Percentiles rank a stretch among this genome's conserved stretches.
These are phyloP conservation scores for Labia minor DNA, from an alignment of 2,888 invertebrate genomes.

Conservation along the genomic window DNA sequence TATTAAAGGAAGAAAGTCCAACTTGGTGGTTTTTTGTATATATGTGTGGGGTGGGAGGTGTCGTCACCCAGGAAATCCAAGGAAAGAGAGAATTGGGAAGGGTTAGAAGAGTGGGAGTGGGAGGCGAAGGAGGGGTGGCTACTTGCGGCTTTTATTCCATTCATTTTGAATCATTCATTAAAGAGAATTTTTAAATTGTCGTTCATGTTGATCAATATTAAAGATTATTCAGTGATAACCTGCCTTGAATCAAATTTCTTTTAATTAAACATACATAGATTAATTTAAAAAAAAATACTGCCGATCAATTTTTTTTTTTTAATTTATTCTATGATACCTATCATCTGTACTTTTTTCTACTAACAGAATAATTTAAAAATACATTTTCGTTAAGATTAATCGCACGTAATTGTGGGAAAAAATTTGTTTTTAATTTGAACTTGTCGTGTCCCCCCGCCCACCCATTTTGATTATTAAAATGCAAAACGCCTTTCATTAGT, in stretches of 20 bases:
- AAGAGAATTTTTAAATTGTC: conserved; percentile 1
- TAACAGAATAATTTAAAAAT: too few species aligned
- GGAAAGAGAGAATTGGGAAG: too few species aligned
- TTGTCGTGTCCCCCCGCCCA: too few species aligned
- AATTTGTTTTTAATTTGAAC: too few species aligned
- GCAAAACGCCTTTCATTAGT: too few species aligned
- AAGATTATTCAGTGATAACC: neutral
- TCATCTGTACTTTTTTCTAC: too few species aligned
- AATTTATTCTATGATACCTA: too few species aligned
- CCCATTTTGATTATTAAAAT: too few species aligned
- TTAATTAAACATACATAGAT: neutral
- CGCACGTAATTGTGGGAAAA: too few species aligned
- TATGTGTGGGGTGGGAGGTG: neutral
- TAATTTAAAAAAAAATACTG: neutral
- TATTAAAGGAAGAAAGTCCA: neutral
- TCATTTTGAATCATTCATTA: neutral
- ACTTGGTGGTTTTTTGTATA: neutral
- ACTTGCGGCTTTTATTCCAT: too few species aligned
- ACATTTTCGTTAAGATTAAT: too few species aligned
- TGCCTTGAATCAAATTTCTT: conserved; percentile 5
- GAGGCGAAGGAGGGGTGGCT: neutral
- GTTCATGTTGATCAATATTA: conserved; percentile 13
- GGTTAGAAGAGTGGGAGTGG: too few species aligned
- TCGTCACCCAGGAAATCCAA: conserved; percentile 1
- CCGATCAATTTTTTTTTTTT: neutral